Evolutionary conservation across 2,888 invertebrate species (phyloP).

Genomic region (Andrena bicolor): DNA sequence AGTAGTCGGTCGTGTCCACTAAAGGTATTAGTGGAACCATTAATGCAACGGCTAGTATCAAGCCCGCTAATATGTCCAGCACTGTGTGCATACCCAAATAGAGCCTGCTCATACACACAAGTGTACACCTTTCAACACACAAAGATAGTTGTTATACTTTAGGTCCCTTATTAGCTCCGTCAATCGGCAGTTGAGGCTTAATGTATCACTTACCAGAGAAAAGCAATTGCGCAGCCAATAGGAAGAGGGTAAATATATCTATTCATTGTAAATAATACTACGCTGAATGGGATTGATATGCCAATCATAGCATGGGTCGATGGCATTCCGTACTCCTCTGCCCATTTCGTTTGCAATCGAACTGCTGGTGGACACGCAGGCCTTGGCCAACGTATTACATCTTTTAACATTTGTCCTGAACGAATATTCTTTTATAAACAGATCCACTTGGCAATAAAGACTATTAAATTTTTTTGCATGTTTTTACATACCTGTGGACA

Average conservation of each 20-base stretch:
- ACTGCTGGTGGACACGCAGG: conserved; percentile 93
- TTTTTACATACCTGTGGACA: conserved; percentile 92
- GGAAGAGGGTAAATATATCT: conserved; percentile 91
- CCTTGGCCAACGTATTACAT: conserved; percentile 94
- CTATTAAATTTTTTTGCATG: neutral
- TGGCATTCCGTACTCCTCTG: conserved; percentile 97
- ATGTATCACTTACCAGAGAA: conserved; percentile 86
- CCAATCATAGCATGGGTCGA: conserved; percentile 98
- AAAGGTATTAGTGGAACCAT: conserved; percentile 91
- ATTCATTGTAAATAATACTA: conserved; percentile 92
- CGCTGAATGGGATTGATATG: conserved; percentile 94
- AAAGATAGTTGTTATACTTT: conserved; percentile 23
- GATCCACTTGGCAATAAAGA: neutral
- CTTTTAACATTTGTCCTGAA: conserved; percentile 94
- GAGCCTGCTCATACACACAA: conserved; percentile 94
- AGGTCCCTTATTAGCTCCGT: conserved; percentile 25
- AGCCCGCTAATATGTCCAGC: conserved; percentile 93
- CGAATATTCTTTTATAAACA: conserved; percentile 29
- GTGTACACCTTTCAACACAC: conserved; percentile 86
- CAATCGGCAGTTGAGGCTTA: neutral
- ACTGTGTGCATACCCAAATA: conserved; percentile 98
- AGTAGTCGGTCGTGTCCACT: conserved; percentile 91
- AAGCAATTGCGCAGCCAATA: conserved; percentile 87
- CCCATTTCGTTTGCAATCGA: conserved; percentile 94
- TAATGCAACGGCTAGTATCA: conserved; percentile 89